Evolutionary conservation across 2,797 vertebrate species (phyloP), one percentile per base, ranked within the genome.

Genomic region (Sternarchorhynchus goeldii): DNA sequence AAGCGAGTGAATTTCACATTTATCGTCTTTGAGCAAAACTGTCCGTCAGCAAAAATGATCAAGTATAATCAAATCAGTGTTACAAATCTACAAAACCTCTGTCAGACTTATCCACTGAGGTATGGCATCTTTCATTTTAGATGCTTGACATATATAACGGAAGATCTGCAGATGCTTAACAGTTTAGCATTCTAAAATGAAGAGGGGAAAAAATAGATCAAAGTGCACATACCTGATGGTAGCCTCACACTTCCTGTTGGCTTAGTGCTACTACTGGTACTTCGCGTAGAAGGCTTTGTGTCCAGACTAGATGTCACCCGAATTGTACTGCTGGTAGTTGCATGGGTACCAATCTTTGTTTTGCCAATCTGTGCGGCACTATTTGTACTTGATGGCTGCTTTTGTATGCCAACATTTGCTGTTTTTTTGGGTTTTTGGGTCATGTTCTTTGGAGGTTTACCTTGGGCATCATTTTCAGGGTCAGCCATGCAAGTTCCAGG

Each of bases 401-500:
- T 88, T 85, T 25, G 91, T 1, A 68, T 77, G 0, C 56, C 53
- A 17, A 81, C 80, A 0, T 45, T 21, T 45, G 77, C 0, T 0
- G 85, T 0, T 14, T 88, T 95, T 87, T 93, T 95, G 70, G 83
- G 72, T 21, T 88, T 94, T 20, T 76, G 14, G 3, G 79, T 58
- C 0, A 86, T 84, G 18, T 82, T 87, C 76, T 87, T 93, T n/a
- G 65, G 69, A 8, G 63, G 76, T 45, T 83, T 91, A 70, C 59
- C 29, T 0, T 86, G 85, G 6, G 80, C 65, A 16, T 95, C 88
- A 1, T 88, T 78, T 64, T 96, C 95, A 0, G 94, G 85, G 84
- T 98, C 95, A 0, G 94, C 93, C 96, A 96, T 97, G 88, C 96
- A 97, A 81, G 96, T 92, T 0, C 94, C 93, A 0, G 94, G 94